These are phyloP conservation scores for Nesidiocoris tenuis DNA, from an alignment of 2,888 invertebrate species.

Conservation along the genomic window DNA sequence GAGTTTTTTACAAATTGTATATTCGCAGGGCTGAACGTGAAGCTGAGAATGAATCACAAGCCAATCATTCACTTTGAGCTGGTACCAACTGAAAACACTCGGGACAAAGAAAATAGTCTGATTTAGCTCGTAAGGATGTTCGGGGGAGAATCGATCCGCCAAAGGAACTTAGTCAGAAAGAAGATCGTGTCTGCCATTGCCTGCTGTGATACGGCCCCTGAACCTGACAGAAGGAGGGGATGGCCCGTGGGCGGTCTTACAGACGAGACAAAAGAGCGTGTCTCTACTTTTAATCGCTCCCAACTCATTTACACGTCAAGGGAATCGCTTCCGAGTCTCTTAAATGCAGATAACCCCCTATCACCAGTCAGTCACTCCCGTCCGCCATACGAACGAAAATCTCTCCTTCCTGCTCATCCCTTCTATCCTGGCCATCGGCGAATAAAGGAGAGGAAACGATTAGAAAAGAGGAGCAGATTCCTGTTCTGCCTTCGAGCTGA, in stretches of 20 bases:
- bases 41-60: too few relatives aligned
- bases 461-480: neutral
- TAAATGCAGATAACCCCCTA: constrained; percentile 23
- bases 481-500: neutral
- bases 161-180: neutral
- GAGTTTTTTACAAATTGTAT: too few relatives aligned
- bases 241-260: too few relatives aligned
- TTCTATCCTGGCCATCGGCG: too few relatives aligned
- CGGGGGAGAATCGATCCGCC: neutral
- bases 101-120: neutral
- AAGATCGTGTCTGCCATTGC: neutral
- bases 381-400: neutral
- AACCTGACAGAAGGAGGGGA: too few relatives aligned
- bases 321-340: constrained; percentile 30
- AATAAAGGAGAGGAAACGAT: neutral
- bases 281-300: constrained; percentile 37
- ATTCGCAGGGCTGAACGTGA: too few relatives aligned
- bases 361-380: neutral
- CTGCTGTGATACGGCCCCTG: neutral
- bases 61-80: neutral
- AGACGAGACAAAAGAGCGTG: constrained; percentile 24
- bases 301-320: constrained; percentile 39
- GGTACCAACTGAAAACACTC: neutral
- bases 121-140: neutral
- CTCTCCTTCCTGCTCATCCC: too few relatives aligned